Evolutionary conservation across 2,888 invertebrate species (phyloP).

Genomic region (Ptilodon capucinus): DNA sequence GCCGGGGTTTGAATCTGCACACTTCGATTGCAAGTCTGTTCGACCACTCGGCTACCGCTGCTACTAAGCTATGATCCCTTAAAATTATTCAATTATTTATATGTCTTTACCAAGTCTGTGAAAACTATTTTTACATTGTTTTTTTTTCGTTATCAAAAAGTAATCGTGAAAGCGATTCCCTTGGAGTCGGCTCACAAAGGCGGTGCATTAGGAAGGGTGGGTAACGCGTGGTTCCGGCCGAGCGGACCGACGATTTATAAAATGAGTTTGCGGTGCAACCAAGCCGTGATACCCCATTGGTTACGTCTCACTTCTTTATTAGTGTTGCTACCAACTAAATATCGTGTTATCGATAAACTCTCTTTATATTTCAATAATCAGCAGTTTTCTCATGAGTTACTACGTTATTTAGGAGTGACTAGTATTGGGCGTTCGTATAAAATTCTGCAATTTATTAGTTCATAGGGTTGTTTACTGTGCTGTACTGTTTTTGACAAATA

Average conservation of each 20-base stretch:
- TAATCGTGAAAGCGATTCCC: slow-evolving; percentile 25
- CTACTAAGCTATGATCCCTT: no score
- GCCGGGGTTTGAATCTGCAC: no score
- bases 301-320: slow-evolving; percentile 80
- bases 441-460: no score
- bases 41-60: no score
- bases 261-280: slow-evolving; percentile 82
- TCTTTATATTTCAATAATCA: background rate
- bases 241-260: slow-evolving; percentile 77
- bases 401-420: no score
- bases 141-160: slow-evolving; percentile 11
- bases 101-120: background rate
- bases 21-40: no score
- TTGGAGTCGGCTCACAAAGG: slow-evolving; percentile 44
- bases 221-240: slow-evolving; percentile 77
- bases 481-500: no score
- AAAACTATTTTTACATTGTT: background rate
- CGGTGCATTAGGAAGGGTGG: slow-evolving; percentile 65
- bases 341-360: slow-evolving; percentile 23
- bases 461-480: no score
- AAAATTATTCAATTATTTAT: background rate
- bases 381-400: background rate
- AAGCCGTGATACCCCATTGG: slow-evolving; percentile 79
- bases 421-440: no score
- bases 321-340: slow-evolving; percentile 41